Conservation (phyloP, 2,888 invertebrate genomes). For the Calameuta idolon region DNA sequence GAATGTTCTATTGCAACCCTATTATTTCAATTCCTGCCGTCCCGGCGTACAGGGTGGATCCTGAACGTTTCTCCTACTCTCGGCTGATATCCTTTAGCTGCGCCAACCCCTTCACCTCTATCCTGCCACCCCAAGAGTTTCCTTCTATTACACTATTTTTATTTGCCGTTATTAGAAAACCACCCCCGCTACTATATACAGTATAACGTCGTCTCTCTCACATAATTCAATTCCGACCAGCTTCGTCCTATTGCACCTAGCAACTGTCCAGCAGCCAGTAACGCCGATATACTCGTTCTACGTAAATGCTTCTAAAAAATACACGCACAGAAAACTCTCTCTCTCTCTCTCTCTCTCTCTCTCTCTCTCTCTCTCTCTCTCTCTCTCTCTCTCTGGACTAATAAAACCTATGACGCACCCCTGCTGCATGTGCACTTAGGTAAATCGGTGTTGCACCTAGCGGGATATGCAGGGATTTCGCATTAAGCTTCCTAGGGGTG, state of each 20-base stretch:
- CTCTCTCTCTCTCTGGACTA: background rate
- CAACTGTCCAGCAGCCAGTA: background rate
- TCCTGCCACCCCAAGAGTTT: background rate
- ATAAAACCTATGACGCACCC: background rate
- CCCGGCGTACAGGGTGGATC: constrained; percentile 7
- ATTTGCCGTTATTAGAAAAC: background rate
- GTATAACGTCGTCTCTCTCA: background rate
- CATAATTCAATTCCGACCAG: background rate
- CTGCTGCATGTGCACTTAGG: background rate
- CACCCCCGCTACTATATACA: background rate
- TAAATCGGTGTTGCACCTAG: background rate
- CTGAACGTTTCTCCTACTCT: constrained; percentile 29
- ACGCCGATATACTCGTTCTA: background rate
- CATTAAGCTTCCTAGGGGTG: background rate
- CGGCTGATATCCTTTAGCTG: background rate
- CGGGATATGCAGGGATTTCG: background rate
- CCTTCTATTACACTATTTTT: background rate
- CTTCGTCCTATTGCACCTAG: background rate
- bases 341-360: too few relatives aligned
- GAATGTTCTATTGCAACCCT: constrained; percentile 39
- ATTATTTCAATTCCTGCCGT: constrained; percentile 38
- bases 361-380: too few relatives aligned
- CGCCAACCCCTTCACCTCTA: background rate
- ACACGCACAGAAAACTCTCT: background rate
- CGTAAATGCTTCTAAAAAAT: background rate